Percentiles rank a stretch among this genome's conserved stretches.
phyloP scores from a whole-genome alignment of 2,113 vertebrate species.

The Osmerus eperlanus region DNA sequence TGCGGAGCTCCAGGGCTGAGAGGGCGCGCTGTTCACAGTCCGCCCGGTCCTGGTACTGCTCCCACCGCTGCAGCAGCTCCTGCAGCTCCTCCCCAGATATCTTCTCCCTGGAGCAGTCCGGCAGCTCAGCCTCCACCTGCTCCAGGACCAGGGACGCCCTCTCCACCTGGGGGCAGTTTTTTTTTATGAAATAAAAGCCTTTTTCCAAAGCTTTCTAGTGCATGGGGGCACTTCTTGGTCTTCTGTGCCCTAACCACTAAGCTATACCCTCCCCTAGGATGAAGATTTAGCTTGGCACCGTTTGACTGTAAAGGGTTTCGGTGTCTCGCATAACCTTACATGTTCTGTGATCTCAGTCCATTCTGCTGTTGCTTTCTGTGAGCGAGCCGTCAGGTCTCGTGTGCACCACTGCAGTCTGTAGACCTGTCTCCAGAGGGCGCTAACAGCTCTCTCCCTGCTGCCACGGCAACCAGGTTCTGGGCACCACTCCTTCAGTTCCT shows the following conservation, averaged over 20 bases:
- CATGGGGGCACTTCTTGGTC: no score
- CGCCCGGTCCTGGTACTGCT: slow-evolving; percentile 76
- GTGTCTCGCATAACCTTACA: slow-evolving; percentile 58
- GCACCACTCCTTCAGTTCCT: slow-evolving; percentile 64
- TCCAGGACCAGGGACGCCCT: slow-evolving; percentile 77
- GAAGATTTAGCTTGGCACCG: background rate
- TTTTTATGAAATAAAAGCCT: no score
- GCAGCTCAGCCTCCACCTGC: slow-evolving; percentile 82
- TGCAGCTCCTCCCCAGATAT: slow-evolving; percentile 73
- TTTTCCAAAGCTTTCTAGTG: no score
- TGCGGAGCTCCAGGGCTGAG: slow-evolving; percentile 75
- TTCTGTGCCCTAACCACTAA: no score
- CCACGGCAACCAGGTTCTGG: slow-evolving; percentile 61
- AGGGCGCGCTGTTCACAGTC: slow-evolving; percentile 81
- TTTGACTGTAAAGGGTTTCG: no score
- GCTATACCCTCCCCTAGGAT: no score
- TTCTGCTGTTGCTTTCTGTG: slow-evolving; percentile 72
- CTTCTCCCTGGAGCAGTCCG: slow-evolving; percentile 63
- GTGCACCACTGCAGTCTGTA: slow-evolving; percentile 63
- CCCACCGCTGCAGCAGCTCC: slow-evolving; percentile 70
- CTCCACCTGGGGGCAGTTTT: slow-evolving; percentile 74
- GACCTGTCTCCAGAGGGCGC: slow-evolving; percentile 70
- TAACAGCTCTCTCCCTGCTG: slow-evolving; percentile 41
- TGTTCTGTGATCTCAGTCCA: slow-evolving; percentile 80
- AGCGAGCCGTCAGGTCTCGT: slow-evolving; percentile 64